Evolutionary conservation across 2,888 invertebrate genomes (phyloP), one percentile per base, ranked within the genome.

Genomic region (Hypselothyrea guttata): DNA sequence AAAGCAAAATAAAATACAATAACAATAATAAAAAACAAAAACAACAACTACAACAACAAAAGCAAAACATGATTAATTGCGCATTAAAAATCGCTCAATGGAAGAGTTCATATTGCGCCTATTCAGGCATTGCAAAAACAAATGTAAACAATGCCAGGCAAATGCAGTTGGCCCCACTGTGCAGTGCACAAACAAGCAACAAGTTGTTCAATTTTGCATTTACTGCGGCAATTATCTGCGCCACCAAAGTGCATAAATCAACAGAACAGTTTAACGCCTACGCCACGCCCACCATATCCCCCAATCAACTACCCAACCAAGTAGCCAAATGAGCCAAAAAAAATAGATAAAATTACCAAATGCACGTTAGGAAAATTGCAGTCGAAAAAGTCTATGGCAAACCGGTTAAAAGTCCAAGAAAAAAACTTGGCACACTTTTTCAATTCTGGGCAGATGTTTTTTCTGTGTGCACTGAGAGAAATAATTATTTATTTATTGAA

Each of bases 21-120:
- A 34, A 1, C 12, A 30, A 12, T 30, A n/a, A 4, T 0, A 16
- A 15, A 40, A 30, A 30, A 7, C 7, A 9, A 30, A 30, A n/a
- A 30, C 9, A 30, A 30, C 30, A 30, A 30, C 30, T 5, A 33
- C 33, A 22, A 22, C 18, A 34, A 1, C 12, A 30, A 12, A 37
- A n/a, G 7, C 0, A 16, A 15, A 40, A 30, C 33, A 52, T 60
- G 71, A 70, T 66, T 57, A 70, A 71, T 70, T 71, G 60, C 54
- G 67, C 49, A 53, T 66, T 71, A 30, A 38, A 58, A 51, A 45
- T 28, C 41, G 37, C 31, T 42, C 18, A 46, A 28, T 37, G 51
- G 44, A 65, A 59, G 42, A 7, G 58, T 47, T 49, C 48, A 45
- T 34, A 12, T n/a, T 18, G 7, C 12, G 18, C 27, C 30, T 27